phyloP scores from a whole-genome alignment of 2,888 invertebrate genomes.

The Odontocerum albicorne region DNA sequence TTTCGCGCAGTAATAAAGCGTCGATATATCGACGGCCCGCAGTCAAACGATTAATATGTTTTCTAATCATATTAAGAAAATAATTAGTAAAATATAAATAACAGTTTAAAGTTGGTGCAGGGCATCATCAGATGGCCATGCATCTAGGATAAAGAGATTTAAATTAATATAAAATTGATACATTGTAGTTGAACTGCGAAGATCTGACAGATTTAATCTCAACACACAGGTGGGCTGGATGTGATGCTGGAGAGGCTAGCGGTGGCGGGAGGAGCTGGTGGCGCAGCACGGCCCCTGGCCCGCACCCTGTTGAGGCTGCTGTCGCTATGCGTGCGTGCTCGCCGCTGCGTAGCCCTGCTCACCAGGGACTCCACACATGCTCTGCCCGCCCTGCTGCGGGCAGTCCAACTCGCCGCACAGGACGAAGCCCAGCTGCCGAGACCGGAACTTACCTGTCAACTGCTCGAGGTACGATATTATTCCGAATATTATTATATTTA shows the following conservation, averaged over 20 bases:
- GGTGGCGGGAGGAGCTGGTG: conserved; percentile 76
- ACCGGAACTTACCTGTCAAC: conserved; percentile 83
- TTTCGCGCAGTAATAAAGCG: no score
- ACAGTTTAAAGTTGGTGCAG: background rate
- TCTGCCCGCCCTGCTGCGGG: conserved; percentile 80
- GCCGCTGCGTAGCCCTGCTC: conserved; percentile 84
- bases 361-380: conserved; percentile 84
- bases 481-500: no score
- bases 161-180: no score
- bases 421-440: conserved; percentile 68
- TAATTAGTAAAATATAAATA: no score
- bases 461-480: conserved; percentile 68
- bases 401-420: conserved; percentile 68
- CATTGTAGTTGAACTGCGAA: no score
- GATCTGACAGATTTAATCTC: no score
- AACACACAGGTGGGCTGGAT: conserved; percentile 58
- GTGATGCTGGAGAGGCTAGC: conserved; percentile 84
- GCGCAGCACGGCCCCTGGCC: conserved; percentile 83
- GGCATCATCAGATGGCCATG: no score
- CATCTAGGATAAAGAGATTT: no score
- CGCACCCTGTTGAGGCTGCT: conserved; percentile 90
- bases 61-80: no score
- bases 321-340: conserved; percentile 86
- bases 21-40: no score
- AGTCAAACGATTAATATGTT: no score